Evolutionary conservation across 2,888 invertebrate species (phyloP), one percentile per base, ranked within the genome.

Genomic region (Cactoblastis cactorum): DNA sequence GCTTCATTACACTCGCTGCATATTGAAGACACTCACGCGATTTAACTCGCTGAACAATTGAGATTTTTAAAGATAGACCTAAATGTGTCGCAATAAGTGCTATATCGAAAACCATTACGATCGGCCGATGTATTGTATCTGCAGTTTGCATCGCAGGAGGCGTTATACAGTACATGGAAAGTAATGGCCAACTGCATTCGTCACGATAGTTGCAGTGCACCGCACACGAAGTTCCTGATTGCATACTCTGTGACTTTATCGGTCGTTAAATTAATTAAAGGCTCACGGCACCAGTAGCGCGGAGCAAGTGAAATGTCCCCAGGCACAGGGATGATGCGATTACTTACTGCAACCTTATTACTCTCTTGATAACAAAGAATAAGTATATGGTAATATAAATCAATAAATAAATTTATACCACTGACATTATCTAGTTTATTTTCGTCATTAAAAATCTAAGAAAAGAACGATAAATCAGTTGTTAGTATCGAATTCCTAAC

Each of bases 161-260:
- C 80, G 76, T 74, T 74, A 70, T 73, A 62, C 70, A 58, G 66
- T 71, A 67, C 62, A 65, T 73, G 73, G 80, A 83, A 82, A 83
- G 77, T 80, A 81, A 81, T 77, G 70, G 65, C 67, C 64, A 64
- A 65, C 68, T 74, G 62, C 74, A 82, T 80, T 79, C 73, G 72
- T 77, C 74, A 75, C 71, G 75, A 77, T 71, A 71, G 58, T 9
- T 6, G 28, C 62, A 61, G 63, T 65, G 64, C 66, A 70, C 80
- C 83, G 71, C 85, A 81, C 80, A 83, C 80, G 80, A 78, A 69
- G 82, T 53, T 68, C 52, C 62, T 68, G 70, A 73, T 74, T 67
- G 67, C 57, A 63, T 66, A 67, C 58, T 60, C 41, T 63, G 50
- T 54, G 50, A 51, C 50, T 54, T 53, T 61, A 57, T 59, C 49